These are phyloP conservation scores for Melanerpes formicivorus DNA, from an alignment of 2,113 vertebrate genomes.

Conservation along the genomic window DNA sequence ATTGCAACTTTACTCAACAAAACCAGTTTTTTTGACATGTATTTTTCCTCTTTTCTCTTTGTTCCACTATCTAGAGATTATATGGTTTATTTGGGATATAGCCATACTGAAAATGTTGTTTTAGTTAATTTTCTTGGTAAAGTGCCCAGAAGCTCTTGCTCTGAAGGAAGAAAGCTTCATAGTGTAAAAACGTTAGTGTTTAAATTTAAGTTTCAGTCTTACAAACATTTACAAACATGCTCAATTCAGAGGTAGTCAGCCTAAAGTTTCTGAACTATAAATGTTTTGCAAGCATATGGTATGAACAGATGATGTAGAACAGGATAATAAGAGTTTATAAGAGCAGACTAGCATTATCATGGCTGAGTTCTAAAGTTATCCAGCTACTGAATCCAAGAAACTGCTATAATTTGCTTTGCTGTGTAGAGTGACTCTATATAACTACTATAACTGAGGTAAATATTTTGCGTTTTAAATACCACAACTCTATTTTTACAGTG, in stretches of 20 bases:
- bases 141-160: slow-evolving; percentile 23
- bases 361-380: background rate
- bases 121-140: slow-evolving; percentile 43
- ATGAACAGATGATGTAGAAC: slow-evolving; percentile 17
- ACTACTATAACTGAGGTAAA: background rate
- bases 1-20: background rate
- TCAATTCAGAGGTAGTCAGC: slow-evolving; percentile 21
- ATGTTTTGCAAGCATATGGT: slow-evolving; percentile 29
- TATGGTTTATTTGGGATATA: background rate
- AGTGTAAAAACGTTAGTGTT: slow-evolving; percentile 17
- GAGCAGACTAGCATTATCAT: background rate
- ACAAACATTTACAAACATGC: slow-evolving; percentile 54
- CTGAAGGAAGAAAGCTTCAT: background rate
- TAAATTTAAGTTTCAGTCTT: slow-evolving; percentile 25
- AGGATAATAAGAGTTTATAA: background rate
- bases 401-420: background rate
- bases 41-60: background rate
- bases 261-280: slow-evolving; percentile 12
- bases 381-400: background rate
- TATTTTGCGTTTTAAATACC: background rate
- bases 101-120: slow-evolving; percentile 1
- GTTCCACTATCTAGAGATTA: background rate
- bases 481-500: background rate
- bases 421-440: background rate
- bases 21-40: background rate